These are phyloP conservation scores for Pegoplata infirma DNA, from an alignment of 2,888 invertebrate species.

Conservation along the genomic window DNA sequence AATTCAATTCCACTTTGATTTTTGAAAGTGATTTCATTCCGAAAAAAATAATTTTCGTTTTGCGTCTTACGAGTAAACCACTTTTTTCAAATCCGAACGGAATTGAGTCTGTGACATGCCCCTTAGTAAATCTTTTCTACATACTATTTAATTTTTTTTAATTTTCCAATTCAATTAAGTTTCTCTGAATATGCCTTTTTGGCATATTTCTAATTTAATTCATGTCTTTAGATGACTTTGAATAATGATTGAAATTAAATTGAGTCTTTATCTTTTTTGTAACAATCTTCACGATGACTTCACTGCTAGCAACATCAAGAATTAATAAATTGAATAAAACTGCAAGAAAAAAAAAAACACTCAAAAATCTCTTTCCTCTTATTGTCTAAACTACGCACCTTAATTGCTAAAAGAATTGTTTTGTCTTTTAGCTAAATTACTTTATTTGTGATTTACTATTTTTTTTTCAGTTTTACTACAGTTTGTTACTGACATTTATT, in stretches of 20 bases:
- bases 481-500: slow-evolving; percentile 21
- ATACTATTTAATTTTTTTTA: no score
- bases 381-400: slow-evolving; percentile 5
- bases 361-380: neutral
- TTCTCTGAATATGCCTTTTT: no score
- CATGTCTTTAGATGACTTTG: neutral
- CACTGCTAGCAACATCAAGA: neutral
- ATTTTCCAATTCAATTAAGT: neutral
- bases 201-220: neutral
- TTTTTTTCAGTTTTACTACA: neutral
- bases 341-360: neutral
- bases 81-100: no score
- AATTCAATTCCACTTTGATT: no score
- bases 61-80: no score
- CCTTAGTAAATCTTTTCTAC: no score
- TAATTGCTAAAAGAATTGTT: slow-evolving; percentile 5
- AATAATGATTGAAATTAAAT: neutral
- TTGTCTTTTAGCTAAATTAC: slow-evolving; percentile 11
- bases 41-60: no score
- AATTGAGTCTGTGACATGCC: no score
- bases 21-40: no score
- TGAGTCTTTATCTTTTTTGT: neutral
- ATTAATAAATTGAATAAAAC: no score
- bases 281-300: neutral
- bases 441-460: no score